Base-by-base conservation (phyloP, 2,113 vertebrate species). In the Erythrocebus patas region DNA sequence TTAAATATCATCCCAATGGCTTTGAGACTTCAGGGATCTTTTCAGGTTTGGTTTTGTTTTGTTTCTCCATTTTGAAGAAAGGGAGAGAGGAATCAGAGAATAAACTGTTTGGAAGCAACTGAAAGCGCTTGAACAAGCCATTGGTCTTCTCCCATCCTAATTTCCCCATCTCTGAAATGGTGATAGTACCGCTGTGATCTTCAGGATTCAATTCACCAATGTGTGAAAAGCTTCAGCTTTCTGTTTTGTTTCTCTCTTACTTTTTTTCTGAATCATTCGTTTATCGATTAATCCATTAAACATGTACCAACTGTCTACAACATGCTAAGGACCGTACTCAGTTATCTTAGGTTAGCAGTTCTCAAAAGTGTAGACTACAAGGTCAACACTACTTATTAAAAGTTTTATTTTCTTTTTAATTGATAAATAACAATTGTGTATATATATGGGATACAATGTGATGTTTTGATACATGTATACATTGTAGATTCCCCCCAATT, bases 171-270 rank as follows among this genome's bases (percentile, higher is more conserved):
- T 70, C 1, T 18, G 40, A 78, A 76, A 68, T 30, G 61, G 4
- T 0, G 0, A 1, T 8, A 3, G 10, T 4, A 30, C 4, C 0
- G 0, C 9, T 48, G 2, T 43, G 20, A 30, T 20, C 87, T 38
- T 8, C 16, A 88, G 43, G 64, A 17, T 68, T 57, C 84, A 8
- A 1, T 43, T n/a, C n/a, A 64, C 85, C 45, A 45, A 6, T 14
- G 25, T 45, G 27, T 66, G 57, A 79, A 81, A 85, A 40, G 27
- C 78, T 72, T 94, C 76, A n/a, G 43, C 40, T 38, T 30, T 73
- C 45, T 55, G 55, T 48, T 68, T 64, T 43, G 43, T 23, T 45
- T 90, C 50, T 50, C 1, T 40, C 55, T 57, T 83, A 16, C n/a
- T 23, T 43, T 91, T 43, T 59, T 50, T 20, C 17, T 50, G 7